Conservation (phyloP, 2,797 vertebrate genomes). For the Lepus oiostolus region DNA sequence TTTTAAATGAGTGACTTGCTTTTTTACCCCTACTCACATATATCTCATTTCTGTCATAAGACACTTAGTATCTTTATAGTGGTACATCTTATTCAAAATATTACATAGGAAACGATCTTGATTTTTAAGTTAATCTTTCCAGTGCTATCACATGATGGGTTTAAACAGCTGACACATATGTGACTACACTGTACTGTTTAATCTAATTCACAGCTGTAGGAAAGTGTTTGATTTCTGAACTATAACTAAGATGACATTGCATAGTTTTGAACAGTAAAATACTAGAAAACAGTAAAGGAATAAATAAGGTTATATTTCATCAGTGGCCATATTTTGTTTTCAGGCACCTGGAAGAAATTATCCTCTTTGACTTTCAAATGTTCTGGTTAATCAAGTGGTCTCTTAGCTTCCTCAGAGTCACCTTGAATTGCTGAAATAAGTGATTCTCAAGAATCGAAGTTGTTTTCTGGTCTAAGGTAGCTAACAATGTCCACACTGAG, state of each 20-base stretch:
- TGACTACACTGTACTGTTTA: constrained; percentile 34
- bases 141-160: not conserved
- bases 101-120: constrained; percentile 29
- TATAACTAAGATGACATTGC: constrained; percentile 8
- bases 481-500: constrained; percentile 95
- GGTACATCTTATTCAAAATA: constrained; percentile 45
- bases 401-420: constrained; percentile 96
- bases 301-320: constrained; percentile 79
- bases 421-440: constrained; percentile 95
- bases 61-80: constrained; percentile 51
- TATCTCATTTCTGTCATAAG: constrained; percentile 53
- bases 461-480: constrained; percentile 97
- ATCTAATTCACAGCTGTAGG: constrained; percentile 45
- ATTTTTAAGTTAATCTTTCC: constrained; percentile 60
- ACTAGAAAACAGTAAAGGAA: constrained; percentile 31
- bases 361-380: constrained; percentile 93
- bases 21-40: constrained; percentile 7
- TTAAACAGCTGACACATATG: constrained; percentile 41
- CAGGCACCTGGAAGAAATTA: constrained; percentile 92
- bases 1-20: not conserved
- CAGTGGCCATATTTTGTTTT: constrained; percentile 92
- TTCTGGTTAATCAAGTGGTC: constrained; percentile 94
- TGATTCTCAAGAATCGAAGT: constrained; percentile 94
- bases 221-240: constrained; percentile 62
- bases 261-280: constrained; percentile 65